Base-by-base conservation (phyloP, 2,113 vertebrate species). In the Nansenia antarctica region DNA sequence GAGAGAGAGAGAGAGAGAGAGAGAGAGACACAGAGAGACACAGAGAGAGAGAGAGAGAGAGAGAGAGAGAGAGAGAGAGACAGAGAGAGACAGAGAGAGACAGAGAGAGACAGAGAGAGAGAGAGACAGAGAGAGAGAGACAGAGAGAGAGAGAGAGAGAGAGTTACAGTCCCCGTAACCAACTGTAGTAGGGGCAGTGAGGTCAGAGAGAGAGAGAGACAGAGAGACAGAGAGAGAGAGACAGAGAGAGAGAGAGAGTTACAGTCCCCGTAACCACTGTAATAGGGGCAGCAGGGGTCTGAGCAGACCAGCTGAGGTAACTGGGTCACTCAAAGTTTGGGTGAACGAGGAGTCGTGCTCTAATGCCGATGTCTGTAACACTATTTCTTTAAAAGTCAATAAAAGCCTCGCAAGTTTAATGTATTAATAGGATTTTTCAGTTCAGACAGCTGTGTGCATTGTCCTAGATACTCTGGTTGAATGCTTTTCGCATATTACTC, bases 401-500 rank as follows among this genome's bases (percentile, higher is more conserved):
- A 27, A 61, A 78, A 59, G 69, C 76, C 54, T 78, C 76, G 29
- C 60, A 74, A 86, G 70, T 88, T 37, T 83, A 79, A 82, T 83
- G 74, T 88, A 88, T 89, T 88, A 92, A 89, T 85, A 85, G 76
- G 73, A 73, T 67, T 86, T 83, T 75, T 83, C 76, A 62, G 70
- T 85, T 90, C 77, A 83, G 85, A 87, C 84, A 86, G 87, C 76
- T 87, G 85, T 86, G 84, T 87, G 79, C 74, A 79, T 89, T 87
- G 86, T 91, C 89, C 87, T 82, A 89, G 86, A 88, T 88, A 69
- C 82, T 86, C 65, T 64, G 78, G 74, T 84, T 87, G 83, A 87
- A 70, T 52, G 80, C 31, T 87, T 92, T 90, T 87, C 11, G 85
- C 88, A 90, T 91, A 84, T 88, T 82, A 90, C 84, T 82, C 78